A percentile compares a stretch with the other conserved stretches of the same genome.
These are phyloP conservation scores for Muntiacus muntjak DNA, from an alignment of 2,113 vertebrate species.

Conservation along the genomic window DNA sequence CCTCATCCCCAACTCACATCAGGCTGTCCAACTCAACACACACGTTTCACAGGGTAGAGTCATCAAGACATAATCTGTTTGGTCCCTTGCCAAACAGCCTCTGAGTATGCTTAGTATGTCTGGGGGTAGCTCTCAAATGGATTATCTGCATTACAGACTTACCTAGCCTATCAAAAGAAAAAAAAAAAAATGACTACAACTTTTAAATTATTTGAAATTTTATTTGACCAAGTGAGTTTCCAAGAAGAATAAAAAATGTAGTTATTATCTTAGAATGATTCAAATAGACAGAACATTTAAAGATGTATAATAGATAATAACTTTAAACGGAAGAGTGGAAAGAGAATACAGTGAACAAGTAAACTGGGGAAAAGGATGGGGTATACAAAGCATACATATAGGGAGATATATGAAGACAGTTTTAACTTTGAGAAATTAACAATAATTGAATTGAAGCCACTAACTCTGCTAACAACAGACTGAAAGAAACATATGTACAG, in stretches of 20 bases:
- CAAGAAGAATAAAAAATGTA: background rate
- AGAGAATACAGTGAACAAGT: background rate
- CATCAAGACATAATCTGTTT: background rate
- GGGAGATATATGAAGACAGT: background rate
- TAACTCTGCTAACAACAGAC: background rate
- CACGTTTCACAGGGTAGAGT: background rate
- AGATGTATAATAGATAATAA: background rate
- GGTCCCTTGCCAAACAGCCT: background rate
- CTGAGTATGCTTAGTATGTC: background rate
- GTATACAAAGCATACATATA: background rate
- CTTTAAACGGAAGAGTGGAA: background rate
- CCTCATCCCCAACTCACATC: background rate
- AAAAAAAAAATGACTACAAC: background rate
- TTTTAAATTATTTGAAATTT: background rate
- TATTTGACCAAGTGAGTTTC: background rate
- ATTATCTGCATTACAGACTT: background rate
- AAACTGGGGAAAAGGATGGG: background rate
- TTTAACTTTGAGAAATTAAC: background rate
- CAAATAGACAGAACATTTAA: background rate
- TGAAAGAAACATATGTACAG: background rate
- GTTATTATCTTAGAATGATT: background rate
- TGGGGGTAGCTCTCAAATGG: background rate
- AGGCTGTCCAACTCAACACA: background rate
- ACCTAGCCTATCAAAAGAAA: background rate
- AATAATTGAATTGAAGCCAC: background rate